Base-by-base conservation (phyloP, 2,888 invertebrate genomes). In the Eudasyphora cyanicolor region DNA sequence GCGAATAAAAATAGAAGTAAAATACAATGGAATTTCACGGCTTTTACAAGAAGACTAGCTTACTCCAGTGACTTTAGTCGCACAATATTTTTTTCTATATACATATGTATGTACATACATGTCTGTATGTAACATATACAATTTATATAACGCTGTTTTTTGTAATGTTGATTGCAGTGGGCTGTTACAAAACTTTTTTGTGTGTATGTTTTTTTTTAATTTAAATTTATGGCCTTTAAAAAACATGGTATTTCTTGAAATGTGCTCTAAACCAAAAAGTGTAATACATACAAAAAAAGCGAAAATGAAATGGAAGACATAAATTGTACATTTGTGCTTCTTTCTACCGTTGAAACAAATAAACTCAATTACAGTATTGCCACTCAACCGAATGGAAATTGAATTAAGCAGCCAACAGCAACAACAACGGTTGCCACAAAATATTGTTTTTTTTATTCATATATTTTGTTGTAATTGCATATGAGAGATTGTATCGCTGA, bases 161-260 rank as follows among this genome's bases (percentile, higher is more conserved):
- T 32, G 62, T 67, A 80, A 49, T 62, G 38, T 81, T 79, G 67
- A 69, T 83, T 82, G 79, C 77, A 75, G 81, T 83, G 80, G 76
- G 81, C 76, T 81, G 81, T 83, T 76, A 73, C 74, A 62, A 75
- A 49, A 64, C 60, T 67, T 29, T 70, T 62, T 81, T 76, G n/a
- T 60, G 12, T 54, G 21, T 21, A 42, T n/a, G 6, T 42, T 38
- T 70, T 76, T 49, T 75, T 79, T 82, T 76, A 70, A 69, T 82
- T 85, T 81, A 49, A 78, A 83, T 79, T 79, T 81, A 83, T 85
- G 62, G 76, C 78, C 57, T 84, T 82, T 79, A 73, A 60, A 57
- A 49, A 62, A 70, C 35, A 38, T 45, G 19, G 45, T 27, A 45
- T 29, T 29, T 54, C 17, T 54, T 57, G 14, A 57, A 69, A 24